Conservation (phyloP, 2,797 vertebrate genomes). For the Peromyscus aztecus region DNA sequence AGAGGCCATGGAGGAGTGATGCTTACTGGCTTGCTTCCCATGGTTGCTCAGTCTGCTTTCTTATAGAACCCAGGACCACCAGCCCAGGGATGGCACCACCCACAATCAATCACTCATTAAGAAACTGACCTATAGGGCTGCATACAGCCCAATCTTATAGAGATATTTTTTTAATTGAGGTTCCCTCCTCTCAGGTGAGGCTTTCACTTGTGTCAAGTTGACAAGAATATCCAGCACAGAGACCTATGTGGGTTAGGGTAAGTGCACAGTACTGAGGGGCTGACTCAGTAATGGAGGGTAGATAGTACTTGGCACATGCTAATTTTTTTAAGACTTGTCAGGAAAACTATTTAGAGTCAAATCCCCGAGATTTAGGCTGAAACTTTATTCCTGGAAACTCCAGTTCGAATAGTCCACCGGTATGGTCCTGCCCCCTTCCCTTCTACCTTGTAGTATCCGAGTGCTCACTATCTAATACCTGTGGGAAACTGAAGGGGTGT, state of each 20-base stretch:
- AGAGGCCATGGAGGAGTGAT: no score
- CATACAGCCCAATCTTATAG: neutral
- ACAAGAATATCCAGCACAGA: neutral
- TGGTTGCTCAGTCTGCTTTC: no score
- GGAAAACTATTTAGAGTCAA: conserved; percentile 26
- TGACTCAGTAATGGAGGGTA: neutral
- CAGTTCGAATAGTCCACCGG: neutral
- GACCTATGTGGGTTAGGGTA: neutral
- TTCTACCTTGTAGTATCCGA: neutral
- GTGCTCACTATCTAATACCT: neutral
- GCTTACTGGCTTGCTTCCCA: no score
- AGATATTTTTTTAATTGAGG: no score
- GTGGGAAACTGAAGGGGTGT: neutral
- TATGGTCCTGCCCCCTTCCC: neutral
- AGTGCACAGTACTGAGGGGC: neutral
- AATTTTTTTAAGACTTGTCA: neutral
- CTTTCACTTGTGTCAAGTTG: neutral
- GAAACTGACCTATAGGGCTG: neutral
- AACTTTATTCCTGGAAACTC: neutral
- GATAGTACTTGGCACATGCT: neutral
- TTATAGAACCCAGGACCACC: no score
- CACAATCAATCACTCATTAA: neutral
- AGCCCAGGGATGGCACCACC: no score
- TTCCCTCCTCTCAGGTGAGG: neutral
- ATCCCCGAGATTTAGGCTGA: neutral